Evolutionary conservation across 2,113 vertebrate species (phyloP).

Genomic region (Cochlearius cochlearius): DNA sequence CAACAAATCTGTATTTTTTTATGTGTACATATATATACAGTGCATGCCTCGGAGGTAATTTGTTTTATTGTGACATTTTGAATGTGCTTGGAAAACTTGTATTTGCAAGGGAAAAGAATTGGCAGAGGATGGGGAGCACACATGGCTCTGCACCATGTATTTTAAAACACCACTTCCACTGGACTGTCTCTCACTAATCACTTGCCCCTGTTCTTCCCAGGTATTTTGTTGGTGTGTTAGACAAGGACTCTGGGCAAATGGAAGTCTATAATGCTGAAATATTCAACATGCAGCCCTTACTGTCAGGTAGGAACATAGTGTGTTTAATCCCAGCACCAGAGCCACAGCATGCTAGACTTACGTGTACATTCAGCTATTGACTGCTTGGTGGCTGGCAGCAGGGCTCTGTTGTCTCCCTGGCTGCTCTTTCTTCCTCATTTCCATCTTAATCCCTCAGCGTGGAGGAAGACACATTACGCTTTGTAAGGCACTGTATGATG

Average conservation of each 20-base stretch:
- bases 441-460: background rate
- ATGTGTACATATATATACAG: no score
- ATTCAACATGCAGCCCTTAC: slow-evolving; percentile 90
- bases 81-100: background rate
- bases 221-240: slow-evolving; percentile 90
- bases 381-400: background rate
- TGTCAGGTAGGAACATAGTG: slow-evolving; percentile 77
- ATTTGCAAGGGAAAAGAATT: background rate
- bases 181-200: background rate
- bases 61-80: background rate
- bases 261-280: slow-evolving; percentile 87
- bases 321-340: background rate
- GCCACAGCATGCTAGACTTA: rapidly evolving
- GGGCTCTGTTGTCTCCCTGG: background rate
- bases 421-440: background rate
- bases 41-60: background rate
- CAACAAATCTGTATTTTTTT: background rate
- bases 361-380: rapidly evolving
- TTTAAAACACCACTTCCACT: background rate
- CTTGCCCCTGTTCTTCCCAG: slow-evolving; percentile 55
- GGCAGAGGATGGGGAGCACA: background rate
- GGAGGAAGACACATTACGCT: background rate
- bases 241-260: slow-evolving; percentile 87
- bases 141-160: rapidly evolving
- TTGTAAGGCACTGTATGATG: background rate